Evolutionary conservation across 2,113 vertebrate species (phyloP).

Genomic region (Vulpes vulpes): DNA sequence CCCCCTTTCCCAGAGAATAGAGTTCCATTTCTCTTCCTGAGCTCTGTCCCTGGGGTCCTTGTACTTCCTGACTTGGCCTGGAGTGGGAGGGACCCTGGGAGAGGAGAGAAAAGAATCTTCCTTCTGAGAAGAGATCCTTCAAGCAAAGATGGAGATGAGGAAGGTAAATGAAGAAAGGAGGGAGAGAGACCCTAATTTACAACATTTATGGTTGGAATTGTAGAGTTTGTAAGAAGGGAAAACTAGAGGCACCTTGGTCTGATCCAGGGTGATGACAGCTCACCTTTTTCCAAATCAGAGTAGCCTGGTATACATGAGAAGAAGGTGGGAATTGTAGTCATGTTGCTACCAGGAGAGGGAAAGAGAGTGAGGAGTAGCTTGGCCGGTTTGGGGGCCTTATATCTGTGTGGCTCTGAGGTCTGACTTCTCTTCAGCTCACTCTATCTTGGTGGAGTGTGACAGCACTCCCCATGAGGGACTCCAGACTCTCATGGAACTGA

Average conservation of each 20-base stretch:
- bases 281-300: background rate
- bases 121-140: background rate
- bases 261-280: background rate
- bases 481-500: background rate
- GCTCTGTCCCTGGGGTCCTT: background rate
- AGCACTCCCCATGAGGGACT: fast-evolving
- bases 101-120: background rate
- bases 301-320: background rate
- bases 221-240: background rate
- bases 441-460: background rate
- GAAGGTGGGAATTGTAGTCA: background rate
- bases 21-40: background rate
- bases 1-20: background rate
- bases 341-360: background rate
- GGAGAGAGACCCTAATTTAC: background rate
- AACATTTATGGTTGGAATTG: background rate
- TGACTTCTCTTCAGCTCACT: background rate
- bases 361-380: background rate
- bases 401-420: background rate
- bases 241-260: background rate
- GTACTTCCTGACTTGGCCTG: background rate
- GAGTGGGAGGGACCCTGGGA: background rate
- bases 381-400: background rate
- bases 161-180: background rate
- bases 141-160: background rate